phyloP scores from a whole-genome alignment of 1,140 invertebrate species.

The Laodelphax striatellus region DNA sequence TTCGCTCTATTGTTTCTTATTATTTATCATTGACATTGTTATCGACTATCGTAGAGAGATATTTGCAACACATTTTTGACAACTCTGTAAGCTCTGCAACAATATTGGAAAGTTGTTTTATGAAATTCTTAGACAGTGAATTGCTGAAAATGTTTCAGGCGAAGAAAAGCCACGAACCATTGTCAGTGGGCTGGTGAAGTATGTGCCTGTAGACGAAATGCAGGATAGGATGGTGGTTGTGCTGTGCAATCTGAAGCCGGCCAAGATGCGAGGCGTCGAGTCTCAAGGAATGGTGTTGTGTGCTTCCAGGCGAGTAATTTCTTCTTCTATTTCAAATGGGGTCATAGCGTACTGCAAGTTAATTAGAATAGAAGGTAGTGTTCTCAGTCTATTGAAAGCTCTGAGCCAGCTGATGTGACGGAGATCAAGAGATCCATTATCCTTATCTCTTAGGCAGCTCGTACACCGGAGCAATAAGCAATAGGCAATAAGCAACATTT shows the following conservation, averaged over 20 bases:
- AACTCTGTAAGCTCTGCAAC: neutral
- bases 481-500: too few relatives aligned
- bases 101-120: neutral
- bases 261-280: constrained; percentile 81
- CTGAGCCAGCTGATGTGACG: too few relatives aligned
- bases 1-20: too few relatives aligned
- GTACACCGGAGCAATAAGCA: too few relatives aligned
- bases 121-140: too few relatives aligned
- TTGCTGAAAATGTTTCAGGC: too few relatives aligned
- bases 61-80: neutral
- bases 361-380: neutral
- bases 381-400: too few relatives aligned
- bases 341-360: neutral
- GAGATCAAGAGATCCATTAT: too few relatives aligned
- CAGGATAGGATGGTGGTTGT: constrained; percentile 75
- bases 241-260: constrained; percentile 86
- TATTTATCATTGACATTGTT: too few relatives aligned
- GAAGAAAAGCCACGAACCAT: constrained; percentile 51
- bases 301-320: constrained; percentile 56
- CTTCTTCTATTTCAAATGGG: neutral
- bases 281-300: constrained; percentile 87
- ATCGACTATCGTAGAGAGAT: too few relatives aligned
- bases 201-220: constrained; percentile 80
- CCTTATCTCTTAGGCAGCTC: neutral
- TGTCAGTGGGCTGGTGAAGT: constrained; percentile 83